A percentile compares a stretch with the other conserved stretches of the same genome.
These are phyloP conservation scores for Bombus pyrosoma DNA, from an alignment of 1,140 invertebrate genomes.

Conservation along the genomic window DNA sequence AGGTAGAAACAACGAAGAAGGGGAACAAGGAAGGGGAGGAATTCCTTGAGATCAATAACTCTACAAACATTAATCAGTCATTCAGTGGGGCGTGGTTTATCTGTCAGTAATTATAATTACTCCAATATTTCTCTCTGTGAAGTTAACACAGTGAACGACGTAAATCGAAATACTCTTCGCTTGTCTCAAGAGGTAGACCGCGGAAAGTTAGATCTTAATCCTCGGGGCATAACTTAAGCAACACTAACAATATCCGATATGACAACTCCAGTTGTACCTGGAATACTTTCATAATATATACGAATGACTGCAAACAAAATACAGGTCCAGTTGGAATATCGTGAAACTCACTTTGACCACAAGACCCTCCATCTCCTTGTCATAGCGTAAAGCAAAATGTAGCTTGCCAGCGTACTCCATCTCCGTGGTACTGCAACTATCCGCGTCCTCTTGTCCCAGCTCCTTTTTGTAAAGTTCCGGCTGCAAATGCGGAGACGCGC, in stretches of 20 bases:
- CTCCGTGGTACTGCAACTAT: constrained; percentile 86
- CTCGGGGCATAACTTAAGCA: neutral
- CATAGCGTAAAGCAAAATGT: constrained; percentile 90
- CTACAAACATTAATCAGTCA: neutral
- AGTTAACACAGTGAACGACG: neutral
- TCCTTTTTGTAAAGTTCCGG: constrained; percentile 91
- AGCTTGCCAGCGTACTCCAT: constrained; percentile 90
- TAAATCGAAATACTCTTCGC: neutral
- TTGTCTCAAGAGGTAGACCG: neutral
- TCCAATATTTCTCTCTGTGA: neutral
- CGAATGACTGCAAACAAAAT: neutral
- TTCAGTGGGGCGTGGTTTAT: neutral
- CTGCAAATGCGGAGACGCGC: constrained; percentile 76
- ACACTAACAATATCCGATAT: neutral
- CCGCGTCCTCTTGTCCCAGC: constrained; percentile 87
- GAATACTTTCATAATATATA: neutral
- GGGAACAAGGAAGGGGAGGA: neutral
- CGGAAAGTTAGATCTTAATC: neutral
- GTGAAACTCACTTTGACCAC: constrained; percentile 87
- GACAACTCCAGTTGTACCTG: neutral
- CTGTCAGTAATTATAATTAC: neutral
- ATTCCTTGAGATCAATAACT: neutral
- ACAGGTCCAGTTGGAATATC: neutral
- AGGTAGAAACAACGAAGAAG: neutral
- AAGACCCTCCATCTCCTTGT: constrained; percentile 89